Base-by-base conservation (phyloP, 2,113 vertebrate genomes). In the Trogon surrucura region DNA sequence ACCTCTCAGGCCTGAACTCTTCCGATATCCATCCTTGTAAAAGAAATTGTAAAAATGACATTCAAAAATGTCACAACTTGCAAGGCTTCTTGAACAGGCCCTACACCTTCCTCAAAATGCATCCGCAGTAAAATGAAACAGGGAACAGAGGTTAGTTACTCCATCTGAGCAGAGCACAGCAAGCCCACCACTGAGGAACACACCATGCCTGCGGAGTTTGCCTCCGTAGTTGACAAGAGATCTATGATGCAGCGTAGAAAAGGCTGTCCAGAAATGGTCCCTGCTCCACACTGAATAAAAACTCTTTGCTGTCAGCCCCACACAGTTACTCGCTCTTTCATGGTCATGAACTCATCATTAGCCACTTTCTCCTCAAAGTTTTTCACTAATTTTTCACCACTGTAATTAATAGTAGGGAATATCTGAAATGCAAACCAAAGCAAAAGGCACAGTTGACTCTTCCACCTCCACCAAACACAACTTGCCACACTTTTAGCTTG, bases 1-100 rank as follows among this genome's bases (percentile, higher is more conserved):
- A 98, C 98, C 99, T 98, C 89, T 98, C 98, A 25, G 98, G 98
- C 65, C 93, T 98, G 94, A 98, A 98, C 72, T 97, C 95, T 3
- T 99, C 98, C 41, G 23, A 80, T 51, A 80, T 85, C 47, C 48
- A 70, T 26, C 41, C 36, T 8, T 34, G n/a, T 51, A 88, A 78
- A 77, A 74, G 22, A 44, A 26, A 74, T 4, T 61, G 41, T 34
- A 56, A 79, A 82, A 72, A 72, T 14, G 2, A 57, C 70, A 48
- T 29, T 26, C 10, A 44, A 48, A 86, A 91, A 36, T 48, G 69
- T 9, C 11, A 6, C 13, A 64, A 32, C 50, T 62, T 47, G n/a
- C 0, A 2, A 30, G 12, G 29, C 34, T 89, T 62, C 70, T 45
- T 36, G 48, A 57, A 72, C 1, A 2, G 54, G 17, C 11, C 15